Evolutionary conservation across 2,113 vertebrate genomes (phyloP).

Genomic region (Smithornis capensis): DNA sequence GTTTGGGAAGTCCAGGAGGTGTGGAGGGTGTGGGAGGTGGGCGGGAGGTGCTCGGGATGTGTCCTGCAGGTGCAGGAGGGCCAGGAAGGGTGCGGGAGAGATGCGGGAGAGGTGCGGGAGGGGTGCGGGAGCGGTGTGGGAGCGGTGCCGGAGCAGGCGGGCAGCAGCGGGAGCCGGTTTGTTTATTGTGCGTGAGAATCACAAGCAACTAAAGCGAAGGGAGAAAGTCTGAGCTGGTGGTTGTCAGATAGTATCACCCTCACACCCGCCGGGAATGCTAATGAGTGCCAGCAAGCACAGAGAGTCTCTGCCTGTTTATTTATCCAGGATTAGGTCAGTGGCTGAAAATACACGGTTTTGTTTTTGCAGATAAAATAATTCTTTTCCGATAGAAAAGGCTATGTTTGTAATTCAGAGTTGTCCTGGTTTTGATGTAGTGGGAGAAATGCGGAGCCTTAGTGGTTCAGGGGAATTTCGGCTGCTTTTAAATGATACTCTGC

Average conservation of each 20-base stretch:
- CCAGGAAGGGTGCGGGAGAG: too few species aligned
- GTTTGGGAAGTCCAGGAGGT: neutral
- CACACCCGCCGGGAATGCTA: neutral
- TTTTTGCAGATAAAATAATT: constrained; percentile 6
- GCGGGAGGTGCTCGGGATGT: neutral
- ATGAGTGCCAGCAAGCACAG: neutral
- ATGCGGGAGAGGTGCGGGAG: neutral
- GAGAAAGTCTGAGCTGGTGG: neutral
- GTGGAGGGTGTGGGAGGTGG: neutral
- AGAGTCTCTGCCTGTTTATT: constrained; percentile 35
- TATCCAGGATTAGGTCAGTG: constrained; percentile 11
- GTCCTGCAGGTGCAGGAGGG: neutral
- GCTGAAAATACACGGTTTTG: neutral
- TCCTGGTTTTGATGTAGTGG: neutral
- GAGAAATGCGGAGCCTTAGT: neutral
- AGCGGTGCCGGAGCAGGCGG: neutral
- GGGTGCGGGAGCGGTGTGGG: neutral
- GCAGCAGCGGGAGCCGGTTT: neutral
- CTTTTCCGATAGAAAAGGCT: neutral
- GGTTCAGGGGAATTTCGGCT: neutral
- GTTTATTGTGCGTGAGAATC: neutral
- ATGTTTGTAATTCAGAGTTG: neutral
- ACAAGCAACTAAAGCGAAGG: neutral
- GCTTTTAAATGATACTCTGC: neutral
- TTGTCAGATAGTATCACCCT: constrained; percentile 11